Evolutionary conservation across 2,113 vertebrate genomes (phyloP).

Genomic region (Jacana jacana): DNA sequence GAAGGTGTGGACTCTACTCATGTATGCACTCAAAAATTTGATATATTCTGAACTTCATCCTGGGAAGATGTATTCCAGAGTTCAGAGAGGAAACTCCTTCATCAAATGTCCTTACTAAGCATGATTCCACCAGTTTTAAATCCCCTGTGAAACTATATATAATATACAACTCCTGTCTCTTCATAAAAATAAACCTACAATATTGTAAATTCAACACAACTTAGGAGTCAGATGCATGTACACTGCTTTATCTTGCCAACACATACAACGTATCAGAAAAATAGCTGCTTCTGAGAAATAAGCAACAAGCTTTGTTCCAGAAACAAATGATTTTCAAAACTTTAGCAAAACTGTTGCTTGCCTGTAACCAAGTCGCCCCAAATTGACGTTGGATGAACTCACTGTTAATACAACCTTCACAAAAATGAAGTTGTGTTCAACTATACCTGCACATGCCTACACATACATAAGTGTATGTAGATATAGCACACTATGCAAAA

Average conservation of each 20-base stretch:
- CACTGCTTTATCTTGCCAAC: background rate
- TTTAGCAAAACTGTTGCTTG: background rate
- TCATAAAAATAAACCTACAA: background rate
- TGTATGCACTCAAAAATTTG: background rate
- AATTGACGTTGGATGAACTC: background rate
- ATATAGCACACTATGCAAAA: background rate
- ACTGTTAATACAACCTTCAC: background rate
- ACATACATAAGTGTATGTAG: background rate
- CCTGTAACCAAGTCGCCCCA: background rate
- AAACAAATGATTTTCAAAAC: background rate
- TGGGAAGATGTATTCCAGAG: background rate
- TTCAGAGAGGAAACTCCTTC: background rate
- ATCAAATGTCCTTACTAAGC: background rate
- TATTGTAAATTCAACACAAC: background rate
- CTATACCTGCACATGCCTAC: background rate
- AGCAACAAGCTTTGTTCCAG: background rate
- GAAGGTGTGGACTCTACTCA: background rate
- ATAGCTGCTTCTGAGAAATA: background rate
- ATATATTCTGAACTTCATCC: background rate
- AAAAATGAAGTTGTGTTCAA: background rate
- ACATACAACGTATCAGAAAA: background rate
- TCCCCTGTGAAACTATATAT: background rate
- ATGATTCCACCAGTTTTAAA: background rate
- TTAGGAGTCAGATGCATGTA: background rate
- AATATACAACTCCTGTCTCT: background rate